Percentiles rank a stretch among this genome's conserved stretches.
phyloP scores from a whole-genome alignment of 2,888 invertebrate genomes.

The Ypsolopha scabrella region DNA sequence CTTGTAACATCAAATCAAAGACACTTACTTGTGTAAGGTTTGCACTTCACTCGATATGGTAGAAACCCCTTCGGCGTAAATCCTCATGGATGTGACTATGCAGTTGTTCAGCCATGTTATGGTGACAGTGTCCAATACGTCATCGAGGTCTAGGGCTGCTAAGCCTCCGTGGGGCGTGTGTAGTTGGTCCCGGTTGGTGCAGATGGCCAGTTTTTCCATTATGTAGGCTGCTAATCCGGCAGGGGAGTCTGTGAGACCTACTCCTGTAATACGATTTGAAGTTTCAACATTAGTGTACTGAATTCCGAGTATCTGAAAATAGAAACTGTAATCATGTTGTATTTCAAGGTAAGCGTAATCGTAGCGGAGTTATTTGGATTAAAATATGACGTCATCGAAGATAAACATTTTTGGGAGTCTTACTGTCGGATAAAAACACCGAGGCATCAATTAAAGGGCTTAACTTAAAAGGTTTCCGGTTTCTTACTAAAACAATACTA shows the following conservation, averaged over 20 bases:
- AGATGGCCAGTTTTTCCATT: slow-evolving; percentile 86
- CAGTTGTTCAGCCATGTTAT: slow-evolving; percentile 83
- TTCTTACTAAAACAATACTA: too few relatives aligned
- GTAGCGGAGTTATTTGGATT: too few relatives aligned
- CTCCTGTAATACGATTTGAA: slow-evolving; percentile 53
- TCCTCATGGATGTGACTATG: slow-evolving; percentile 80
- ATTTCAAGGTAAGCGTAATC: too few relatives aligned
- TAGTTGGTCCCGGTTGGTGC: slow-evolving; percentile 68
- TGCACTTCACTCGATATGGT: slow-evolving; percentile 23
- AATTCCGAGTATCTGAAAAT: too few relatives aligned
- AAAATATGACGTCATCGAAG: too few relatives aligned
- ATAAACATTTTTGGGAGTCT: too few relatives aligned
- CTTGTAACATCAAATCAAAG: too few relatives aligned
- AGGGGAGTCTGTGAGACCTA: slow-evolving; percentile 80
- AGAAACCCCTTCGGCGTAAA: slow-evolving; percentile 76
- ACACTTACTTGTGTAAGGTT: slow-evolving; percentile 12
- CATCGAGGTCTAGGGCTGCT: slow-evolving; percentile 72
- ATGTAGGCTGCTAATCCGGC: slow-evolving; percentile 89
- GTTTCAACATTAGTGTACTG: too few relatives aligned
- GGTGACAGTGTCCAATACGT: slow-evolving; percentile 85
- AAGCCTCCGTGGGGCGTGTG: slow-evolving; percentile 76
- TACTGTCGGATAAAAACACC: too few relatives aligned
- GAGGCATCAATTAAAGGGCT: too few relatives aligned
- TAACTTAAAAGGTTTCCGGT: too few relatives aligned
- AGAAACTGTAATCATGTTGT: too few relatives aligned